Conservation (phyloP, 2,113 vertebrate species). For the Xiphophorus maculatus region DNA sequence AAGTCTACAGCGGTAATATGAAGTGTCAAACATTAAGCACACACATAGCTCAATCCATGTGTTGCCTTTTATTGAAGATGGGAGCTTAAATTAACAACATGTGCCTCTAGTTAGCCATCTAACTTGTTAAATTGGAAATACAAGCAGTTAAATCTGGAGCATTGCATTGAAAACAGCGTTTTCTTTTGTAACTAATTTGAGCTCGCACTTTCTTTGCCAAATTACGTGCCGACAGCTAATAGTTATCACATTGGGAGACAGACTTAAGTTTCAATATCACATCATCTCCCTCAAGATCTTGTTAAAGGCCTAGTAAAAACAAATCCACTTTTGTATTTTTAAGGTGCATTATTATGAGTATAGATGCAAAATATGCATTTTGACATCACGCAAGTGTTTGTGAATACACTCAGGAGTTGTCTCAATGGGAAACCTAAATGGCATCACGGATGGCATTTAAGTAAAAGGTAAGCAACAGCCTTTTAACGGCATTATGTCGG, state of each 20-base stretch:
- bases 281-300: background rate
- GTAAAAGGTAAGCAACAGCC: background rate
- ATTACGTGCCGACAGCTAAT: background rate
- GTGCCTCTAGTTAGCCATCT: background rate
- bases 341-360: background rate
- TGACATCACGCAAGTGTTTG: background rate
- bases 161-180: background rate
- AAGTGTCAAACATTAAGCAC: background rate
- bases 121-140: background rate
- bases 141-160: background rate
- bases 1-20: background rate
- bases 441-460: background rate
- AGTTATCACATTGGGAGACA: background rate
- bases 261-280: background rate
- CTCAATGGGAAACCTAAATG: background rate
- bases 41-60: background rate
- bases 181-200: background rate
- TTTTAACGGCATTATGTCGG: background rate
- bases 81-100: background rate
- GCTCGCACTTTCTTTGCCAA: background rate
- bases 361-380: background rate
- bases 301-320: background rate
- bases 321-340: background rate
- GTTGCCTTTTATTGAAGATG: background rate
- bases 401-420: background rate